A percentile compares a stretch with the other conserved stretches of the same genome.
Evolutionary conservation across 2,888 invertebrate species (phyloP).

Genomic region (Drosophila ustulata): DNA sequence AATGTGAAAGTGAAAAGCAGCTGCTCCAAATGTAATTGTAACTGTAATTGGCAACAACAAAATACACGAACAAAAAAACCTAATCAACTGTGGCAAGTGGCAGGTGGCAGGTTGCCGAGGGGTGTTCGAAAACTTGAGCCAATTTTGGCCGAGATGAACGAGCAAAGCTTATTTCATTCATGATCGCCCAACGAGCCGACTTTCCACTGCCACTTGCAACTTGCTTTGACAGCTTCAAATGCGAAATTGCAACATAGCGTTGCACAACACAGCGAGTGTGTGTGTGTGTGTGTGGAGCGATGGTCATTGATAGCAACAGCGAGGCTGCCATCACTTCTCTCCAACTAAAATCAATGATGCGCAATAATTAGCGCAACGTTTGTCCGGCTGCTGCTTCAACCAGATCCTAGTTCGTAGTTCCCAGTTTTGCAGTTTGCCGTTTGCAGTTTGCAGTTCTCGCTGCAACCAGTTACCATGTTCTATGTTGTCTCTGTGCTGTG

Average conservation of each 20-base stretch:
- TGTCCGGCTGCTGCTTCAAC: conserved; percentile 34
- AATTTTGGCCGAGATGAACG: conserved; percentile 16
- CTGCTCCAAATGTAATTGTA: conserved; percentile 71
- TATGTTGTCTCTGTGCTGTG: conserved; percentile 2
- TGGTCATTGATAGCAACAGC: conserved; percentile 64
- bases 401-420: conserved; percentile 4
- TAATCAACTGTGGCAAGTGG: conserved; percentile 46
- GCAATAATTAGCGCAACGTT: conserved; percentile 77
- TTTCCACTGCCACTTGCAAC: conserved; percentile 9
- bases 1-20: conserved; percentile 71
- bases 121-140: background rate
- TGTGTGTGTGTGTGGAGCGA: conserved; percentile 28
- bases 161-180: conserved; percentile 68
- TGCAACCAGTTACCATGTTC: conserved; percentile 31
- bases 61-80: conserved; percentile 25
- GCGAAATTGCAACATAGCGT: conserved; percentile 63
- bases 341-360: conserved; percentile 69
- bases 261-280: conserved; percentile 16
- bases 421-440: no score
- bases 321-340: background rate
- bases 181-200: conserved; percentile 46
- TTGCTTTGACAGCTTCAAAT: conserved; percentile 40
- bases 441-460: background rate
- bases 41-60: conserved; percentile 67
- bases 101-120: background rate